These are phyloP conservation scores for Zaprionus camerounensis DNA, from an alignment of 1,140 invertebrate genomes.

Conservation along the genomic window DNA sequence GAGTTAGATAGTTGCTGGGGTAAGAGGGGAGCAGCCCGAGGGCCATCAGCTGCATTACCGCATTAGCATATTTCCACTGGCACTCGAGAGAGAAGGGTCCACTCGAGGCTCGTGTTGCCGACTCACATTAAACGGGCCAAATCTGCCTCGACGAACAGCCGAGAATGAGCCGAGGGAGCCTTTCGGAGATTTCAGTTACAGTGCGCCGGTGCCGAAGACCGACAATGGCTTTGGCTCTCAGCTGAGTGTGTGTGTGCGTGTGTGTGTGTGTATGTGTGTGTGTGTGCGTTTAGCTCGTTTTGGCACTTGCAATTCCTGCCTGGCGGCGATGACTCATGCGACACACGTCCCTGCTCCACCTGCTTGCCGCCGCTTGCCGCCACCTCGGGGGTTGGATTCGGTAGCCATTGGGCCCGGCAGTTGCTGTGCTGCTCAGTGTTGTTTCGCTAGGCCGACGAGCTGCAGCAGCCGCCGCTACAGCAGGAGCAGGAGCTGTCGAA, in stretches of 20 bases:
- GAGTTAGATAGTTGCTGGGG: neutral
- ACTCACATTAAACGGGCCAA: constrained; percentile 39
- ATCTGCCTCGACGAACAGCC: constrained; percentile 48
- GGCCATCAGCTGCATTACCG: constrained; percentile 49
- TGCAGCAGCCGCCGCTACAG: constrained; percentile 48
- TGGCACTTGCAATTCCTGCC: constrained; percentile 44
- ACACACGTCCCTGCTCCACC: constrained; percentile 63
- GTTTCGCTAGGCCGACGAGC: constrained; percentile 71
- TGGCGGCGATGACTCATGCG: constrained; percentile 62
- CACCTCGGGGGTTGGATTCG: constrained; percentile 22
- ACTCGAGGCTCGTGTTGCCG: constrained; percentile 41
- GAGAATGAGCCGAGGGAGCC: neutral
- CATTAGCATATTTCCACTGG: constrained; percentile 43
- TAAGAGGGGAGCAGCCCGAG: neutral
- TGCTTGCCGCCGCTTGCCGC: constrained; percentile 22
- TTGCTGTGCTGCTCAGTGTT: constrained; percentile 56
- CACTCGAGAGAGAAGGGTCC: neutral
- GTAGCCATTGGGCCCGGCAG: constrained; percentile 14
- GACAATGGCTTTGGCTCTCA: constrained; percentile 51
- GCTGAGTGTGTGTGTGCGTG: constrained; percentile 31
- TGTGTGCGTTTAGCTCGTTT: constrained; percentile 22
- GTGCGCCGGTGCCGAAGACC: constrained; percentile 67
- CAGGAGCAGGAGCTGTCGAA: constrained; percentile 19
- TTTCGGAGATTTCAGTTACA: constrained; percentile 46
- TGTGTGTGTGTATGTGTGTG: too few species aligned